A percentile compares a stretch with the other conserved stretches of the same genome.
Conservation (phyloP, 2,113 vertebrate genomes). For the Chelonoidis abingdonii region DNA sequence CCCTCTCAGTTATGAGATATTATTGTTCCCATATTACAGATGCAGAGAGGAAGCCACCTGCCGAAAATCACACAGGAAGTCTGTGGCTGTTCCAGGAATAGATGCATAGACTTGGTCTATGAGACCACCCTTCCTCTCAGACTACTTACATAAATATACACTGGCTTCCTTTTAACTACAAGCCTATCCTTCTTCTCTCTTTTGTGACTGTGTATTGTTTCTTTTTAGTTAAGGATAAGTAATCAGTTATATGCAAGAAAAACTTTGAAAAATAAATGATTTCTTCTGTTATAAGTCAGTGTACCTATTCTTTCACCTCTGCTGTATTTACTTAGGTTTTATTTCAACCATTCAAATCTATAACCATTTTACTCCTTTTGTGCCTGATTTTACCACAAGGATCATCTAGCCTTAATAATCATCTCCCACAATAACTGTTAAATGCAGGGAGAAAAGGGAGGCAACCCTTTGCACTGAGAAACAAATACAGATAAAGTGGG, state of each 20-base stretch:
- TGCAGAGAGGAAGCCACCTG: rapidly evolving
- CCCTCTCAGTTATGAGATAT: rapidly evolving
- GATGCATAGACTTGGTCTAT: rapidly evolving
- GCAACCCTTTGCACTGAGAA: neutral
- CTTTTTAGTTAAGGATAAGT: rapidly evolving
- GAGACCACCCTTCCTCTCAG: rapidly evolving
- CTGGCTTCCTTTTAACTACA: neutral
- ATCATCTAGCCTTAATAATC: neutral
- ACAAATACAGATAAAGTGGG: neutral
- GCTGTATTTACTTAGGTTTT: neutral
- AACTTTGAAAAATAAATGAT: neutral
- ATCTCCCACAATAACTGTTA: neutral
- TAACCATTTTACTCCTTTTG: rapidly evolving
- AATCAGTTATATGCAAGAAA: neutral
- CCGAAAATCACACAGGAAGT: neutral
- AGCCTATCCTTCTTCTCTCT: neutral
- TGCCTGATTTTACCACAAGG: neutral
- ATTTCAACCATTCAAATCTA: neutral
- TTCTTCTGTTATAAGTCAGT: rapidly evolving
- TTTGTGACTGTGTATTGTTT: neutral
- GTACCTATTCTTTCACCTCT: neutral
- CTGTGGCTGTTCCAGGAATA: rapidly evolving
- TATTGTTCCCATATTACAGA: rapidly evolving
- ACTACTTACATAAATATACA: rapidly evolving
- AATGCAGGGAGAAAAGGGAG: neutral